Conservation (phyloP, 2,888 invertebrate genomes). For the Caenorhabditis sp. region DNA sequence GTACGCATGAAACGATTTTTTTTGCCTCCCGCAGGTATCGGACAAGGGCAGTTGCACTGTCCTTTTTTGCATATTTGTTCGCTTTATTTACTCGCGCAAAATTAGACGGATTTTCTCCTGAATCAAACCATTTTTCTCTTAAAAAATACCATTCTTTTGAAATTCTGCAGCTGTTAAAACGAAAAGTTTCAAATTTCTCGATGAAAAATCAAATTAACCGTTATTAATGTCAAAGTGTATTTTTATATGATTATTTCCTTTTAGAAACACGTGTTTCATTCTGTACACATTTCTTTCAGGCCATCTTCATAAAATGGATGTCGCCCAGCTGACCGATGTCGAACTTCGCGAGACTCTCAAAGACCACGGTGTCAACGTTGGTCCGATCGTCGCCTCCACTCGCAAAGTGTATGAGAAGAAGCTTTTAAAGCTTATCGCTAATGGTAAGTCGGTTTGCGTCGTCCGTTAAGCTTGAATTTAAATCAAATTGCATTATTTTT, state of each 20-base stretch:
- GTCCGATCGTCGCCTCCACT: constrained; percentile 51
- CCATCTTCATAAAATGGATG: constrained; percentile 39
- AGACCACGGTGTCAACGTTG: constrained; percentile 31
- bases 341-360: constrained; percentile 36
- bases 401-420: constrained; percentile 57
- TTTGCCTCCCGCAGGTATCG: not conserved
- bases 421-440: constrained; percentile 27
- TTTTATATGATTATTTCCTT: no score
- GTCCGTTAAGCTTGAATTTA: no score
- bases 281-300: constrained; percentile 21
- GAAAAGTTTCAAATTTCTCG: no score
- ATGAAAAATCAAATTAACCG: no score
- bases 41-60: not conserved
- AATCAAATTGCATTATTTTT: no score
- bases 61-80: not conserved
- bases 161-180: no score
- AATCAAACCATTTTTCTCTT: no score
- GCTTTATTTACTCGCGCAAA: not conserved
- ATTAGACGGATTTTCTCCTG: not conserved
- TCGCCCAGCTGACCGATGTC: constrained; percentile 38
- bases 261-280: no score
- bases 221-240: no score
- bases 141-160: no score
- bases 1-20: not conserved
- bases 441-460: no score